Evolutionary conservation across 2,797 vertebrate species (phyloP).

Genomic region (Acestrorhynchus altus): DNA sequence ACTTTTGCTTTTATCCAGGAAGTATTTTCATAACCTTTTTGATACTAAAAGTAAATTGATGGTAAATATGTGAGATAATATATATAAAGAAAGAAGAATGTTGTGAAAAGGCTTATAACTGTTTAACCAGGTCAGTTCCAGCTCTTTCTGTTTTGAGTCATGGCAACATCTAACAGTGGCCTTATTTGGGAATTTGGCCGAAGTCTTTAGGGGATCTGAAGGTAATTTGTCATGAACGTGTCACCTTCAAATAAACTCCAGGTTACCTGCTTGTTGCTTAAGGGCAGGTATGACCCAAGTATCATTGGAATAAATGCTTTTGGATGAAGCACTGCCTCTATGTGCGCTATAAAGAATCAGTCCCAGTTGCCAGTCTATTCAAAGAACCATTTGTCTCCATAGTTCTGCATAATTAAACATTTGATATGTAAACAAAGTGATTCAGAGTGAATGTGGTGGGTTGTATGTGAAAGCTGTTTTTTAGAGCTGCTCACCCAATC

Average conservation of each 20-base stretch:
- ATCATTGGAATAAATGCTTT: conserved; percentile 9
- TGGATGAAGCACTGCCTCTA: neutral
- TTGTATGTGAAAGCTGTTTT: too few species aligned
- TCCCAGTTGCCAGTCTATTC: too few species aligned
- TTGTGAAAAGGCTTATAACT: neutral
- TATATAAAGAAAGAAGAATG: too few species aligned
- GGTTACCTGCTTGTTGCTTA: neutral
- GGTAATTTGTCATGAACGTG: neutral
- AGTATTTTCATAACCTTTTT: too few species aligned
- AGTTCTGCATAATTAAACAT: too few species aligned
- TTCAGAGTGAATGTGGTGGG: too few species aligned
- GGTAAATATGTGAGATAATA: too few species aligned
- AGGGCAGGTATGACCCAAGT: neutral
- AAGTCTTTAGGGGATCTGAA: neutral
- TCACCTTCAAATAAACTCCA: neutral
- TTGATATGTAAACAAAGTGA: too few species aligned
- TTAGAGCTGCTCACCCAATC: too few species aligned
- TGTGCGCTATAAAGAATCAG: neutral
- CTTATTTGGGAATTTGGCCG: neutral
- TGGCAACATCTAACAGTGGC: neutral
- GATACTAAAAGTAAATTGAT: too few species aligned
- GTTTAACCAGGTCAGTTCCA: conserved; percentile 16
- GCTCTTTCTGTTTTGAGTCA: neutral
- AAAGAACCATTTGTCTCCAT: too few species aligned
- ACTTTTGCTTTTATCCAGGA: too few species aligned